Percentiles rank a stretch among this genome's conserved stretches.
Evolutionary conservation across 2,797 vertebrate genomes (phyloP).

Genomic region (Siniperca undulata): DNA sequence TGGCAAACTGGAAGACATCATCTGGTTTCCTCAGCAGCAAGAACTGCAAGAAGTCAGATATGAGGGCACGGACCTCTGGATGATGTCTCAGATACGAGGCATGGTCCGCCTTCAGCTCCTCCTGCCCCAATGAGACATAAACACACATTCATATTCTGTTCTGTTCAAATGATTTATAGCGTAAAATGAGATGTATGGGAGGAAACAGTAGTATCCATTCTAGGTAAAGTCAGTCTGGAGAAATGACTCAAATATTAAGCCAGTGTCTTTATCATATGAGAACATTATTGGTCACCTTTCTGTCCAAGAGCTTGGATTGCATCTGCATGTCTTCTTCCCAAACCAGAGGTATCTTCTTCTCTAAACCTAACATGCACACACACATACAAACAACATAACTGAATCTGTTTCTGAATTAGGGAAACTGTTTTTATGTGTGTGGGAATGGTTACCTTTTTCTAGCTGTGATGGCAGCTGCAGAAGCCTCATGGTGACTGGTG

Average conservation of each 20-base stretch:
- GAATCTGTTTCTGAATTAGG: neutral
- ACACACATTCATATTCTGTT: constrained; percentile 4
- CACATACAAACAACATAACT: constrained; percentile 8
- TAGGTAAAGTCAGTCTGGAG: neutral
- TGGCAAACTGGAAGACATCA: constrained; percentile 88
- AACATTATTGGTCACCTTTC: constrained; percentile 86
- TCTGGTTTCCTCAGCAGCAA: constrained; percentile 89
- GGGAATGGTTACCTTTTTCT: constrained; percentile 80
- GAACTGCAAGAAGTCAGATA: constrained; percentile 93
- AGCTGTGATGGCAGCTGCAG: constrained; percentile 81
- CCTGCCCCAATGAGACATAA: constrained; percentile 78
- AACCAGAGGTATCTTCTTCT: constrained; percentile 86
- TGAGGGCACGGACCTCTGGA: constrained; percentile 87
- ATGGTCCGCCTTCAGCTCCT: constrained; percentile 88
- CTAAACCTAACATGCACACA: constrained; percentile 73
- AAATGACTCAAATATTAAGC: neutral
- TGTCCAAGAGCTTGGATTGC: constrained; percentile 88
- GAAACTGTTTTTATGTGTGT: neutral
- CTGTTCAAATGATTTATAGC: neutral
- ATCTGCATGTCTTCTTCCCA: constrained; percentile 93
- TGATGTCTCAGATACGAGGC: constrained; percentile 87
- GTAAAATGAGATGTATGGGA: neutral
- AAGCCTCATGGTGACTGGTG: constrained; percentile 84
- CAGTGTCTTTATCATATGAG: neutral
- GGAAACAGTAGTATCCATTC: neutral